These are phyloP conservation scores for Macrobrachium rosenbergii DNA, from an alignment of 1,140 invertebrate genomes.

Conservation along the genomic window DNA sequence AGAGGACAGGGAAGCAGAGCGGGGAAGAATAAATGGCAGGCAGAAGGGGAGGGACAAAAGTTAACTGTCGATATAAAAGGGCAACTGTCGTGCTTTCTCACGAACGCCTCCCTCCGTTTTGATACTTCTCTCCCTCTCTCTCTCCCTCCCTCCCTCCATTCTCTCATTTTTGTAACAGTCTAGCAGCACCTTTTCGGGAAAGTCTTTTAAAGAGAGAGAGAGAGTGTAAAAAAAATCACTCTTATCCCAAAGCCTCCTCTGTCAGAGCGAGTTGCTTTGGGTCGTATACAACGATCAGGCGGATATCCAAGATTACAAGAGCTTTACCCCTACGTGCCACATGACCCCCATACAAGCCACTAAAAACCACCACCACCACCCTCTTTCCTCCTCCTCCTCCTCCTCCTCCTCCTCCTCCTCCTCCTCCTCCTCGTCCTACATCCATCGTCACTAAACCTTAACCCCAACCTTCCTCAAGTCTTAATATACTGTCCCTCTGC, in stretches of 20 bases:
- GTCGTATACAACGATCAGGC: too few relatives aligned
- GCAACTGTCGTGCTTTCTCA: not conserved
- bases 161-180: not conserved
- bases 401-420: not conserved
- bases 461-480: not conserved
- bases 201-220: too few relatives aligned
- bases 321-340: not conserved
- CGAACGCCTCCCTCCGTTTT: not conserved
- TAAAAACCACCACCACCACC: not conserved
- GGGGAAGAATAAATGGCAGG: not conserved
- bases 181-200: not conserved
- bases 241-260: too few relatives aligned
- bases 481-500: not conserved
- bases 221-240: too few relatives aligned
- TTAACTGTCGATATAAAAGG: not conserved
- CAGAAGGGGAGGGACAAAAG: constrained; percentile 2
- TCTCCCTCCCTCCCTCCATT: not conserved
- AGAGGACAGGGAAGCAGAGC: not conserved
- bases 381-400: not conserved
- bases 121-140: too few relatives aligned
- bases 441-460: not conserved
- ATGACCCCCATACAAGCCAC: not conserved
- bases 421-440: not conserved
- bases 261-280: too few relatives aligned
- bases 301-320: too few relatives aligned